Evolutionary conservation across 2,888 invertebrate species (phyloP).

Genomic region (Fissipunctia ypsillon): DNA sequence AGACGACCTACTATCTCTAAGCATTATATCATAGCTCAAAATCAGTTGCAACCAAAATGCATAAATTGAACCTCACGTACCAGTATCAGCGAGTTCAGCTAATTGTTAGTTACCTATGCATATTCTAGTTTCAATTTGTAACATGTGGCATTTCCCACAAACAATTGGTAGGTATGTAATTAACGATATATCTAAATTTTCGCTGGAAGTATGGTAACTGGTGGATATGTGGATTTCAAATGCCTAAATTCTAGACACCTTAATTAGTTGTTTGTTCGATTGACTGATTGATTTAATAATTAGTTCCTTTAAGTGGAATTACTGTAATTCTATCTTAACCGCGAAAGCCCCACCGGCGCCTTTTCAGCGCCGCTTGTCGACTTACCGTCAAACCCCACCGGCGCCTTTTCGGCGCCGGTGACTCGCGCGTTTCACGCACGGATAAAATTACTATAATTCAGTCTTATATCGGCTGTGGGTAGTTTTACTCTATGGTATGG

Average conservation of each 20-base stretch:
- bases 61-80: conserved; percentile 44
- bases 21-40: conserved; percentile 25
- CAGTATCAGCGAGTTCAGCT: conserved; percentile 32
- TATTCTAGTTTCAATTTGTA: conserved; percentile 63
- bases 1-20: too few species aligned
- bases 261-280: conserved; percentile 4
- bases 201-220: conserved; percentile 28
- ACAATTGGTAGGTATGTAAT: conserved; percentile 49
- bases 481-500: too few species aligned
- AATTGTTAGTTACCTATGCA: conserved; percentile 64
- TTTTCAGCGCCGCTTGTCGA: too few species aligned
- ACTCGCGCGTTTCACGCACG: too few species aligned
- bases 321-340: too few species aligned
- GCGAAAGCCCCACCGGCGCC: too few species aligned
- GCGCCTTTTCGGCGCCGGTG: too few species aligned
- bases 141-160: conserved; percentile 67
- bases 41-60: conserved; percentile 54
- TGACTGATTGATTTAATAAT: not conserved
- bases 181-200: conserved; percentile 60
- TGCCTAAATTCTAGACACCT: not conserved
- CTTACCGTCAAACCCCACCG: too few species aligned
- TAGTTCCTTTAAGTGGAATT: not conserved
- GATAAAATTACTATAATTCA: too few species aligned
- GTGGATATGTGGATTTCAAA: conserved; percentile 13
- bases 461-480: too few species aligned